A percentile compares a stretch with the other conserved stretches of the same genome.
Conservation (phyloP, 2,888 invertebrate genomes). For the Aphodius granarius region DNA sequence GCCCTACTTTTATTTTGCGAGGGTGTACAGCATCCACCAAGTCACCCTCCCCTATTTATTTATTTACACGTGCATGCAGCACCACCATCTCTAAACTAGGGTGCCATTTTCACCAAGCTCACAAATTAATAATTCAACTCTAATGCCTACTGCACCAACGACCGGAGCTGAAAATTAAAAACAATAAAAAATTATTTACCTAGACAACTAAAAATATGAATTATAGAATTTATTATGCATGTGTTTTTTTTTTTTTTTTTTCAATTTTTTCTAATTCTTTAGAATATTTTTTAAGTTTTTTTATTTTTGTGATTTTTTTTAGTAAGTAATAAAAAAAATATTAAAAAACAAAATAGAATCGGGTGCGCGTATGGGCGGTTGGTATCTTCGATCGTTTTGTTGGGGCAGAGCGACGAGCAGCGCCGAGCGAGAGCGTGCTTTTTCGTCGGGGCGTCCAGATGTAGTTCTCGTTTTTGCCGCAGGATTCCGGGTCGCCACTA, state of each 20-base stretch:
- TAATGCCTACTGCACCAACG: neutral
- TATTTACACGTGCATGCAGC: neutral
- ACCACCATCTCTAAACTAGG: neutral
- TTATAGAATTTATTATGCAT: neutral
- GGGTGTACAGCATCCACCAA: neutral
- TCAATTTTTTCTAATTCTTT: neutral
- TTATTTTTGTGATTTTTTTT: neutral
- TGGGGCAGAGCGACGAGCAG: neutral
- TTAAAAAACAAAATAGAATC: neutral
- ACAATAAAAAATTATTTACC: neutral
- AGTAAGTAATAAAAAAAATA: neutral
- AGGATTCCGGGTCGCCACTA: constrained; percentile 50
- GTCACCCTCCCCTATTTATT: neutral
- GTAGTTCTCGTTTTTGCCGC: constrained; percentile 28
- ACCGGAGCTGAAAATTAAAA: neutral
- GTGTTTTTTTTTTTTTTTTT: neutral
- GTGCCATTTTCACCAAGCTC: neutral
- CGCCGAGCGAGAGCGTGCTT: constrained; percentile 19
- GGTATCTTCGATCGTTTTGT: neutral
- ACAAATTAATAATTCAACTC: neutral
- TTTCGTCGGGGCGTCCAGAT: constrained; percentile 19
- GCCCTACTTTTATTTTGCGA: neutral
- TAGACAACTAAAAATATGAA: too few species aligned
- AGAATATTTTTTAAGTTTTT: too few species aligned
- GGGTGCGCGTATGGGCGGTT: neutral